These are phyloP conservation scores for Buphagus erythrorhynchus DNA, from an alignment of 2,797 vertebrate genomes.

Conservation along the genomic window DNA sequence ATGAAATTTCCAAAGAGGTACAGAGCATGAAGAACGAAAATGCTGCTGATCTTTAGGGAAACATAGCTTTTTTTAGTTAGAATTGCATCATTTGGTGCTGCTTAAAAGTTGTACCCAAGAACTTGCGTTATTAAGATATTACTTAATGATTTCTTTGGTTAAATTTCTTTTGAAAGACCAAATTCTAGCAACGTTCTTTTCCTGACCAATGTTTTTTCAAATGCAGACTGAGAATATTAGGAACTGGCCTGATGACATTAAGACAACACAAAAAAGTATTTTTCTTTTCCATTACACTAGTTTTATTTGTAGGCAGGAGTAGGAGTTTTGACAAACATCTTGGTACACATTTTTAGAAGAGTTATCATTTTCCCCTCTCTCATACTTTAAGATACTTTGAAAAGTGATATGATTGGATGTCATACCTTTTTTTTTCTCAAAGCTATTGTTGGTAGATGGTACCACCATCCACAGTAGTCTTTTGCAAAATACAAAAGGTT, in stretches of 20 bases:
- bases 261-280: background rate
- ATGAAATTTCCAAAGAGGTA: background rate
- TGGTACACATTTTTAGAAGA: background rate
- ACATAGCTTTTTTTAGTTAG: background rate
- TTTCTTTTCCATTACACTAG: background rate
- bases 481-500: background rate
- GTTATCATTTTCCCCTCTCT: background rate
- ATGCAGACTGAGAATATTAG: background rate
- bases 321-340: background rate
- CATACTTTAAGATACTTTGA: background rate
- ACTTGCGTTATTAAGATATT: background rate
- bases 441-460: background rate
- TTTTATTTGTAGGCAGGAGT: background rate
- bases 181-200: background rate
- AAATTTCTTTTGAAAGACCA: background rate
- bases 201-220: background rate
- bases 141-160: background rate
- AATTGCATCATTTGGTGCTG: background rate
- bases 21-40: background rate
- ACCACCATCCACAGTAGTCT: background rate
- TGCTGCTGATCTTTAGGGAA: background rate
- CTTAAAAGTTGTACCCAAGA: background rate
- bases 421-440: background rate
- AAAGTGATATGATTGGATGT: background rate
- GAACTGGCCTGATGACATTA: background rate